Base-by-base conservation (phyloP, 2,113 vertebrate genomes). In the Lasiurus cinereus region DNA sequence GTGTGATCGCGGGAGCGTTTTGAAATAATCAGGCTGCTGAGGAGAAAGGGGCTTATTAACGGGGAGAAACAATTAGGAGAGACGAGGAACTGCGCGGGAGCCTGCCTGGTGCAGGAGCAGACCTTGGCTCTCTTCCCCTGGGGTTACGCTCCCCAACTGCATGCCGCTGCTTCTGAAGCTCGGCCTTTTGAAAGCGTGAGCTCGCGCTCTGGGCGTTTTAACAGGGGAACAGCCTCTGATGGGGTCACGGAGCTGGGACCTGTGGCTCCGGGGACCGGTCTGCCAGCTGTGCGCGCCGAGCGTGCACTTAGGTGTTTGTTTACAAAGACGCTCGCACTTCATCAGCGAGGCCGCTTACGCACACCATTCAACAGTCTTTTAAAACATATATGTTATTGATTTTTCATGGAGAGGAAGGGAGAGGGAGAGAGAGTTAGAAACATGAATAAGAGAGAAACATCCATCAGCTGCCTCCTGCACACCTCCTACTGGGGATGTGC, bases 101-200 rank as follows among this genome's bases (percentile, higher is more conserved):
- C 36, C 21, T 31, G 19, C 56, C 36, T 90, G 46, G 43, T 76
- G 62, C 56, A 76, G 54, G 46, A 80, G 22, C 70, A 70, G 59
- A 70, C 52, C 9, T 93, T 52, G 82, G 56, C 31, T 90, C 0
- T 76, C 90, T 72, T 90, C 72, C 8, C 67, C 18, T 73, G 3
- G 39, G 91, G 52, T 84, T 36, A 33, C n/a, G 6, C 21, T 90
- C 94, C 4, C 59, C 62, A 77, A 6, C 7, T 82, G 50, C 11
- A 62, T n/a, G n/a, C n/a, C n/a, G 0, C 43, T 27, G 46, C 6
- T 48, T 84, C 77, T 56, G 64, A 62, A 77, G 50, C 69, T 54
- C 83, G 83, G 82, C n/a, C 94, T 88, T 64, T 92, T 84, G 87
- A 59, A 54, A 93, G 80, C 33, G 94, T 89, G 43, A 48, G 27